These are phyloP conservation scores for Hyposoter dolosus DNA, from an alignment of 2,888 invertebrate species.

Conservation along the genomic window DNA sequence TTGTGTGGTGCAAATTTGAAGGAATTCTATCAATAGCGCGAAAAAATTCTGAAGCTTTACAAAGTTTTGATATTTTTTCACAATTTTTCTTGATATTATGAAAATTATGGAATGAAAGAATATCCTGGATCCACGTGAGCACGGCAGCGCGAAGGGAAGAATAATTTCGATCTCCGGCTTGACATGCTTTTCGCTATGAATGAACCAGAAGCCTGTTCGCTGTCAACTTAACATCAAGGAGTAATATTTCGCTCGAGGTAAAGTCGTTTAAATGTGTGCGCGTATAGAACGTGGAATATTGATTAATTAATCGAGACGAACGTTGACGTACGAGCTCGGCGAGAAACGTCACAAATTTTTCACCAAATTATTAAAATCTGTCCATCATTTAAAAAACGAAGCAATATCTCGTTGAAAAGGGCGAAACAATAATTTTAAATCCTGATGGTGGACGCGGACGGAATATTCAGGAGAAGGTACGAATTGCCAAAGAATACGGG, in stretches of 20 bases:
- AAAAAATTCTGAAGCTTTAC: too few relatives aligned
- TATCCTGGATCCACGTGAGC: too few relatives aligned
- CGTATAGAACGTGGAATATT: too few relatives aligned
- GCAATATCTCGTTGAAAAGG: neutral
- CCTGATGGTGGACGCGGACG: neutral
- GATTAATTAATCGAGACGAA: too few relatives aligned
- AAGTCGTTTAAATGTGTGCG: too few relatives aligned
- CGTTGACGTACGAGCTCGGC: too few relatives aligned
- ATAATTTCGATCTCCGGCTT: neutral
- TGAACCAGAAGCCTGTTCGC: neutral
- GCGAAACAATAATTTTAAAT: constrained; percentile 1
- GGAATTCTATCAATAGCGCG: too few relatives aligned
- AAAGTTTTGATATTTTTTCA: too few relatives aligned
- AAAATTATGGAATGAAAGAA: neutral
- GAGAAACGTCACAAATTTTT: neutral
- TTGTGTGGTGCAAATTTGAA: too few relatives aligned
- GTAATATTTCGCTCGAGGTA: too few relatives aligned
- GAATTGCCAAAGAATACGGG: constrained; percentile 3
- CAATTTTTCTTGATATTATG: too few relatives aligned
- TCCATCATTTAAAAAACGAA: neutral
- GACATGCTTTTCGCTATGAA: neutral
- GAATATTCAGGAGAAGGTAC: constrained; percentile 12
- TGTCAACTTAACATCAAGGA: neutral
- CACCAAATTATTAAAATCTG: neutral
- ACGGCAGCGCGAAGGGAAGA: neutral